Evolutionary conservation across 2,888 invertebrate species (phyloP), one percentile per base, ranked within the genome.

Genomic region (Sericinus montela): DNA sequence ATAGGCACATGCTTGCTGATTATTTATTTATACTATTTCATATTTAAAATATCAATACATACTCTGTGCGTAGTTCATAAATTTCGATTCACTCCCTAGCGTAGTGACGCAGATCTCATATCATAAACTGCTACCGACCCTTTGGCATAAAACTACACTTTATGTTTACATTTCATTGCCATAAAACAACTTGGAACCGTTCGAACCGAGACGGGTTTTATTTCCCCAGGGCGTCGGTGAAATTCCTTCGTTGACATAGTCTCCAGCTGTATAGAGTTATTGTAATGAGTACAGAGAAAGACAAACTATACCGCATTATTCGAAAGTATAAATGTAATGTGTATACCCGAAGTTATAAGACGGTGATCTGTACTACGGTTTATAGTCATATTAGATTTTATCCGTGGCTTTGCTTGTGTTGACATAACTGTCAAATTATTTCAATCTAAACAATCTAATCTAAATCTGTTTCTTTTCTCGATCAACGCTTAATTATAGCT

Each of bases 141-240:
- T 16, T 6, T n/a, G 25, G 40, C 34, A 13, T 29, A 32, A 16
- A 41, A 41, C 25, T 39, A 45, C 32, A 34, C 25, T 47, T 40
- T 34, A 35, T 41, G 40, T 47, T 47, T 40, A 41, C 46, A 40
- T 47, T 47, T 41, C 46, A 41, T 47, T 47, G 19, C 34, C 13
- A 16, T 47, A 47, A 47, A 47, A 40, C 40, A 47, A 47, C 46
- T 40, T 13, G 4, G 16, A 16, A 34, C 39, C 16, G 28, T 35
- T n/a, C 15, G 7, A 38, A 35, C n/a, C 15, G 40, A 35, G 34
- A 34, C 35, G 16, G 28, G 40, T 47, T 46, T 32, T 35, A 35
- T 34, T 34, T 5, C 35, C 46, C 40, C 16, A 10, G 40, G 39
- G 45, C 34, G 30, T 30, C 37, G 29, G 28, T 14, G 10, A 6